Evolutionary conservation across 2,113 vertebrate genomes (phyloP).

Genomic region (Mesitornis unicolor): DNA sequence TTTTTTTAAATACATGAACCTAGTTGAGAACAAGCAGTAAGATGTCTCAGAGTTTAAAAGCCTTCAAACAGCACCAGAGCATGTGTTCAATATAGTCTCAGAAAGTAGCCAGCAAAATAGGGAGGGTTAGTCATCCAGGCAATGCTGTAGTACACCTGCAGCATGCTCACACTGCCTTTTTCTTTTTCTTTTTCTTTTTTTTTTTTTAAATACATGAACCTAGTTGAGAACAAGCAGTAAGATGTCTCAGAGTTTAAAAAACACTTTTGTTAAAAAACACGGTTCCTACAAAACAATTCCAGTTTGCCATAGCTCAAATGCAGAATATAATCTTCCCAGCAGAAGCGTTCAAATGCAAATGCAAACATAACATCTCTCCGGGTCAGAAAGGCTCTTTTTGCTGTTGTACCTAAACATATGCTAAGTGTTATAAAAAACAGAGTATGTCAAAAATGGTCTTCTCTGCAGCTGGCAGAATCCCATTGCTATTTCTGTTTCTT

Average conservation of each 20-base stretch:
- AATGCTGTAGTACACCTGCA: background rate
- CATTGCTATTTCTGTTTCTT: background rate
- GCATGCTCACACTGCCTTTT: background rate
- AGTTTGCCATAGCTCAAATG: background rate
- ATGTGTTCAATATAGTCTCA: slow-evolving; percentile 65
- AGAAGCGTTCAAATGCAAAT: background rate
- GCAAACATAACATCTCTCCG: background rate
- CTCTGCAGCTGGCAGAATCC: background rate
- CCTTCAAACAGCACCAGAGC: slow-evolving; percentile 65
- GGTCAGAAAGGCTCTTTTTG: background rate
- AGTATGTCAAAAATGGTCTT: background rate
- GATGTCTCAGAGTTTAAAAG: background rate
- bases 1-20: background rate
- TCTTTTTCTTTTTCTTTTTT: too few relatives aligned
- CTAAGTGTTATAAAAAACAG: background rate
- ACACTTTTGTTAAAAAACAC: background rate
- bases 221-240: background rate
- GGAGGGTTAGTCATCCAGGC: slow-evolving; percentile 17
- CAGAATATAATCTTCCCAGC: background rate
- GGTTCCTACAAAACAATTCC: background rate
- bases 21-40: background rate
- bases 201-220: background rate
- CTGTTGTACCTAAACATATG: background rate
- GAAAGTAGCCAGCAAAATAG: slow-evolving; percentile 50
- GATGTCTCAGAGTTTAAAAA: background rate